These are phyloP conservation scores for Rhagonycha lutea DNA, from an alignment of 2,888 invertebrate genomes.

Conservation along the genomic window DNA sequence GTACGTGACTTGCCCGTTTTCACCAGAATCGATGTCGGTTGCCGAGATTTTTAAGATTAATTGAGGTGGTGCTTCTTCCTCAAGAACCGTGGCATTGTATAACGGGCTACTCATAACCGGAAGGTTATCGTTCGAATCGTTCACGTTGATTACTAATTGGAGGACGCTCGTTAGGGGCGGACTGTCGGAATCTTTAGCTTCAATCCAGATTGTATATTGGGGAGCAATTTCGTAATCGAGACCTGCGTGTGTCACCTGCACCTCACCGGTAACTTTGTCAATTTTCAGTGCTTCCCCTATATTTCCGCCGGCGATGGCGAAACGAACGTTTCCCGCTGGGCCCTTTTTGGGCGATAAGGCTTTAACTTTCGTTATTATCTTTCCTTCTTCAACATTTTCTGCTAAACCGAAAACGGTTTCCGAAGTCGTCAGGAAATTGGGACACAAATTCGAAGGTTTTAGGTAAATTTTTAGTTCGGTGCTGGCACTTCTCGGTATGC, in stretches of 20 bases:
- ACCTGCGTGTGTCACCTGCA: constrained; percentile 77
- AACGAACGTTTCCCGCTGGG: constrained; percentile 70
- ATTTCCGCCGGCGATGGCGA: constrained; percentile 92
- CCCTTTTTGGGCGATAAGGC: constrained; percentile 83
- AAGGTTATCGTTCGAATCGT: constrained; percentile 90
- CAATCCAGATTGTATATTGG: constrained; percentile 89
- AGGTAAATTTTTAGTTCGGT: constrained; percentile 78
- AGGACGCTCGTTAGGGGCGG: constrained; percentile 81
- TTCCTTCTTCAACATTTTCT: constrained; percentile 79
- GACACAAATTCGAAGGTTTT: constrained; percentile 78
- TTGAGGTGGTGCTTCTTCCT: constrained; percentile 84
- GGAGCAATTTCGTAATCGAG: constrained; percentile 84
- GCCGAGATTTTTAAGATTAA: constrained; percentile 77
- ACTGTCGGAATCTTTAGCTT: constrained; percentile 83
- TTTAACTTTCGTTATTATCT: constrained; percentile 74
- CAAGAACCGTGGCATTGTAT: constrained; percentile 83
- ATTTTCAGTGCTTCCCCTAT: constrained; percentile 84
- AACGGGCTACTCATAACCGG: constrained; percentile 80
- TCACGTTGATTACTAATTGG: constrained; percentile 83
- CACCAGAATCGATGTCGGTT: constrained; percentile 82
- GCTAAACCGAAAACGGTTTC: constrained; percentile 76
- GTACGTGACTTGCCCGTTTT: constrained; percentile 85
- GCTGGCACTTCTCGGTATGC: constrained; percentile 68
- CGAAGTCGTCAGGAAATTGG: constrained; percentile 73
- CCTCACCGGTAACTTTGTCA: constrained; percentile 77